A percentile compares a stretch with the other conserved stretches of the same genome.
phyloP scores from a whole-genome alignment of 2,113 vertebrate species.

The Calyptommatus sinebrachiatus region DNA sequence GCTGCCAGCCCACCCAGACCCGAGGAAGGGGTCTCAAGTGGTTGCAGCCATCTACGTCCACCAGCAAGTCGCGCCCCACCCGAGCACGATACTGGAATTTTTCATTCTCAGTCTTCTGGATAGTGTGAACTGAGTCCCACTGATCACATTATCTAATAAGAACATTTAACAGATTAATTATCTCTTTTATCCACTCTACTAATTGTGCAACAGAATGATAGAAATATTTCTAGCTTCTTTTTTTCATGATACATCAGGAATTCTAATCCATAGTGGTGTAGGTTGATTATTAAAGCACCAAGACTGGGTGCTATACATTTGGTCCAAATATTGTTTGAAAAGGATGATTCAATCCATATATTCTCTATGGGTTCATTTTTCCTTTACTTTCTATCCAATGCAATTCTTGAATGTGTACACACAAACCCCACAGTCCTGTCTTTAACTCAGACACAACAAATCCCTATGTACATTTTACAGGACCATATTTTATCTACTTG shows the following conservation, averaged over 20 bases:
- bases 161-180: neutral
- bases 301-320: neutral
- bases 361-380: neutral
- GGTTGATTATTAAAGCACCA: too few relatives aligned
- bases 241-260: neutral
- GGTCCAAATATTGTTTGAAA: neutral
- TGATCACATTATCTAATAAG: neutral
- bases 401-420: neutral
- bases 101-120: too few relatives aligned
- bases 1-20: too few relatives aligned
- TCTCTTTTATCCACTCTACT: neutral
- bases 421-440: neutral
- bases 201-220: too few relatives aligned
- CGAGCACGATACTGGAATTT: too few relatives aligned
- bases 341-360: neutral
- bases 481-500: constrained; percentile 15
- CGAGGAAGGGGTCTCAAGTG: too few relatives aligned
- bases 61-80: too few relatives aligned
- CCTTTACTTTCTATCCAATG: neutral
- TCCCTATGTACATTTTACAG: neutral
- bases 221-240: neutral
- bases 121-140: neutral
- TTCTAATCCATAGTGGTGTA: neutral
- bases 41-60: too few relatives aligned
- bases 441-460: neutral